Evolutionary conservation across 2,113 vertebrate species (phyloP).

Genomic region (Eretmochelys imbricata): DNA sequence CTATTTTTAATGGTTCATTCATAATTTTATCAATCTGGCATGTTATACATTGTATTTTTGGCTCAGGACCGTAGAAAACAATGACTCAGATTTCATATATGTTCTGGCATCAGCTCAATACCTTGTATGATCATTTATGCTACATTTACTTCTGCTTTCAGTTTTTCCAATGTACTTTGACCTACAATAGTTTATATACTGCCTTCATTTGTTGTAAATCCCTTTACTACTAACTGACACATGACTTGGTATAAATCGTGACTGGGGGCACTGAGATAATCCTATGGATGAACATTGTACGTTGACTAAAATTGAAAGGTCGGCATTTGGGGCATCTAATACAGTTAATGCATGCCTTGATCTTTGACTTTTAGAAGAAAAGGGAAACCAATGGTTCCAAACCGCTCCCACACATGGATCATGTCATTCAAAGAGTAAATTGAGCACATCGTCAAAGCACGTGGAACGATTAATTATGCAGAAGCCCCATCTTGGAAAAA

Average conservation of each 20-base stretch:
- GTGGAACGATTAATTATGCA: conserved; percentile 11
- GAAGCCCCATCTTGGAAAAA: conserved; percentile 20
- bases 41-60: conserved; percentile 66
- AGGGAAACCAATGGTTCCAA: conserved; percentile 24
- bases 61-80: conserved; percentile 70
- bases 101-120: conserved; percentile 46
- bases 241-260: conserved; percentile 6
- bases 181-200: background rate
- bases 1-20: conserved; percentile 30
- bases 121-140: conserved; percentile 55
- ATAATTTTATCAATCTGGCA: conserved; percentile 62
- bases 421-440: background rate
- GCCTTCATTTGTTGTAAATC: conserved; percentile 55
- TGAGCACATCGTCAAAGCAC: background rate
- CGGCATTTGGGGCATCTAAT: background rate
- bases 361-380: conserved; percentile 29
- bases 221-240: conserved; percentile 44
- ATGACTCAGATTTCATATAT: conserved; percentile 64
- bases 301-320: conserved; percentile 9
- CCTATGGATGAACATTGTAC: background rate
- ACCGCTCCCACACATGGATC: rapidly evolving
- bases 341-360: conserved; percentile 4
- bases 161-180: conserved; percentile 44
- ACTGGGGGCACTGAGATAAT: background rate
- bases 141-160: conserved; percentile 63